Evolutionary conservation across 2,888 invertebrate species (phyloP).

Genomic region (Drosophila maculinotata): DNA sequence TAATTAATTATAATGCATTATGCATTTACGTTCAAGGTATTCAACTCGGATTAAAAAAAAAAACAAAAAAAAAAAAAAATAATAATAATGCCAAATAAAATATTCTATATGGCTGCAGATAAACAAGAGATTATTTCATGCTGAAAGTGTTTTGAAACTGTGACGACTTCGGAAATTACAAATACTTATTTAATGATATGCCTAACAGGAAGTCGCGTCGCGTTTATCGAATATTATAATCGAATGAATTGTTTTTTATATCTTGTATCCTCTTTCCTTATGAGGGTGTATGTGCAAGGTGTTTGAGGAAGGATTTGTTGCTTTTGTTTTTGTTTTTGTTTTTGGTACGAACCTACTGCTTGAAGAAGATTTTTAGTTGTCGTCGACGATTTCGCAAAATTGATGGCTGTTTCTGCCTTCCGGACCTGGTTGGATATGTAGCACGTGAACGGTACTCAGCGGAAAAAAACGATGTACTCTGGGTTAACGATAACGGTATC

Average conservation of each 20-base stretch:
- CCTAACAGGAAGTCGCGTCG: constrained; percentile 43
- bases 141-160: not conserved
- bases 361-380: constrained; percentile 26
- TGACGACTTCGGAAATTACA: not conserved
- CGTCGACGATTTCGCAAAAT: constrained; percentile 94
- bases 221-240: constrained; percentile 9
- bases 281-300: constrained; percentile 3
- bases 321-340: constrained; percentile 5
- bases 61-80: not conserved
- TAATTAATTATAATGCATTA: constrained; percentile 28
- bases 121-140: constrained; percentile 13
- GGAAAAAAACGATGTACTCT: constrained; percentile 13
- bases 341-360: constrained; percentile 58
- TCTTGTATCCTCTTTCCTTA: constrained; percentile 21
- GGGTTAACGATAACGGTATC: constrained; percentile 45
- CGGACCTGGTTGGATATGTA: constrained; percentile 44
- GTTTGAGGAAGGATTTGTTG: constrained; percentile 1
- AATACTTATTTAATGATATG: not conserved
- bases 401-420: constrained; percentile 87
- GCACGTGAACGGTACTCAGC: constrained; percentile 56
- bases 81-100: not conserved
- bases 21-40: constrained; percentile 17
- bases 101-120: not conserved
- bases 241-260: too few species aligned
- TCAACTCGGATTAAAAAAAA: constrained; percentile 1